phyloP scores from a whole-genome alignment of 2,888 invertebrate genomes.

The Cephus spinipes region DNA sequence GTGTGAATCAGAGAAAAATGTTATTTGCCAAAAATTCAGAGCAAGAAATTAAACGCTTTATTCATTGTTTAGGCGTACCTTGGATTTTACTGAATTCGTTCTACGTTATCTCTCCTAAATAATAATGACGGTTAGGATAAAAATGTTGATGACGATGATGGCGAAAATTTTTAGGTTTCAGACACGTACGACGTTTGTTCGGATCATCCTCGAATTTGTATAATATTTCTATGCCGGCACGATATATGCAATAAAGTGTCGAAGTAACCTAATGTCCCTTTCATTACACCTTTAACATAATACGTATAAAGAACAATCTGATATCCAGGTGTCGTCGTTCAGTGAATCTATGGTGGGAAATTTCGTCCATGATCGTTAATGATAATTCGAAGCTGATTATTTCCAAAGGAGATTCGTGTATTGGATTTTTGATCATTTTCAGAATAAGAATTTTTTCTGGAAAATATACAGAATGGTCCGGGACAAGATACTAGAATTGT shows the following conservation, averaged over 20 bases:
- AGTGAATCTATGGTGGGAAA: no score
- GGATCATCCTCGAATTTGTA: conserved; percentile 56
- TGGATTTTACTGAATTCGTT: no score
- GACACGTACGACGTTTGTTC: background rate
- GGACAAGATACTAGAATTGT: no score
- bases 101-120: background rate
- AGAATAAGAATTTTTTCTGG: no score
- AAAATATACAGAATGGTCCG: no score
- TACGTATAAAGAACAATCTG: background rate
- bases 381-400: no score
- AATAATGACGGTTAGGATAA: background rate
- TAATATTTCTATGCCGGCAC: conserved; percentile 63
- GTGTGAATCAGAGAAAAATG: background rate
- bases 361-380: no score
- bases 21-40: background rate
- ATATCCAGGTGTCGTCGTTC: no score
- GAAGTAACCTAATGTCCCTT: conserved; percentile 31
- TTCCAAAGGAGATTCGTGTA: no score
- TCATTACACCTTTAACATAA: background rate
- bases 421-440: no score
- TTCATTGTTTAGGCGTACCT: background rate
- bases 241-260: conserved; percentile 59
- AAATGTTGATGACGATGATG: background rate
- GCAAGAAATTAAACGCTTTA: background rate
- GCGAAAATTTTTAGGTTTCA: conserved; percentile 28